These are phyloP conservation scores for Austrofundulus limnaeus DNA, from an alignment of 2,113 vertebrate species.

Conservation along the genomic window DNA sequence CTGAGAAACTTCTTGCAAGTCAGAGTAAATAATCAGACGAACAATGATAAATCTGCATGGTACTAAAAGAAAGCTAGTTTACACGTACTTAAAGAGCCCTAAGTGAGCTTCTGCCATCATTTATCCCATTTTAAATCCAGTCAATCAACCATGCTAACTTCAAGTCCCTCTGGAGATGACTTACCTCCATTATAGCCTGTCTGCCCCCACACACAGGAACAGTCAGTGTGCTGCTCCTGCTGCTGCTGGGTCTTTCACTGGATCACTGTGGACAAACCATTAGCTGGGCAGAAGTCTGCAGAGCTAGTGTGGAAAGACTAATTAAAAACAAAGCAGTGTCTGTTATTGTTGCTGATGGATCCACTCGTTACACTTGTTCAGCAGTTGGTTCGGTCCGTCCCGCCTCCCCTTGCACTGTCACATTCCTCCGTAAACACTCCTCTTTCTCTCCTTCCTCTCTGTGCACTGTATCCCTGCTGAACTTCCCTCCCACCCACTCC, in stretches of 20 bases:
- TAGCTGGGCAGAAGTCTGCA: slow-evolving; percentile 4
- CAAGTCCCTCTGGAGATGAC: slow-evolving; percentile 36
- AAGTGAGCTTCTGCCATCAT: slow-evolving; percentile 18
- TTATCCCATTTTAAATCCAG: slow-evolving; percentile 31
- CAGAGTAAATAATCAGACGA: not conserved
- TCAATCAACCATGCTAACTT: slow-evolving; percentile 34
- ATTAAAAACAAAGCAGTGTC: slow-evolving; percentile 16
- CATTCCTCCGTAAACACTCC: slow-evolving; percentile 65
- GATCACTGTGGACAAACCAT: slow-evolving; percentile 33
- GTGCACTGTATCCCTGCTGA: slow-evolving; percentile 53
- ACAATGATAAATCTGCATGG: slow-evolving; percentile 1
- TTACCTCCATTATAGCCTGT: slow-evolving; percentile 59
- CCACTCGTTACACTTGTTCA: slow-evolving; percentile 30
- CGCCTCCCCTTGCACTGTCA: slow-evolving; percentile 60
- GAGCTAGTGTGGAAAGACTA: slow-evolving; percentile 17
- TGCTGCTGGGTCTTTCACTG: slow-evolving; percentile 35
- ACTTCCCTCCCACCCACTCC: slow-evolving; percentile 63
- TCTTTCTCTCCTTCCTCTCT: slow-evolving; percentile 35
- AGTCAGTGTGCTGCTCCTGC: slow-evolving; percentile 31
- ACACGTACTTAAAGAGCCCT: slow-evolving; percentile 7
- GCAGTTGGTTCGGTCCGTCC: slow-evolving; percentile 49
- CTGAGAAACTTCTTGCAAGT: slow-evolving; percentile 20
- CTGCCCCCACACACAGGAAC: slow-evolving; percentile 27
- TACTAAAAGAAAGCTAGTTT: slow-evolving; percentile 8
- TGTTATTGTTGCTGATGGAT: slow-evolving; percentile 30